These are phyloP conservation scores for Netelia virgata DNA, from an alignment of 2,888 invertebrate genomes.

Conservation along the genomic window DNA sequence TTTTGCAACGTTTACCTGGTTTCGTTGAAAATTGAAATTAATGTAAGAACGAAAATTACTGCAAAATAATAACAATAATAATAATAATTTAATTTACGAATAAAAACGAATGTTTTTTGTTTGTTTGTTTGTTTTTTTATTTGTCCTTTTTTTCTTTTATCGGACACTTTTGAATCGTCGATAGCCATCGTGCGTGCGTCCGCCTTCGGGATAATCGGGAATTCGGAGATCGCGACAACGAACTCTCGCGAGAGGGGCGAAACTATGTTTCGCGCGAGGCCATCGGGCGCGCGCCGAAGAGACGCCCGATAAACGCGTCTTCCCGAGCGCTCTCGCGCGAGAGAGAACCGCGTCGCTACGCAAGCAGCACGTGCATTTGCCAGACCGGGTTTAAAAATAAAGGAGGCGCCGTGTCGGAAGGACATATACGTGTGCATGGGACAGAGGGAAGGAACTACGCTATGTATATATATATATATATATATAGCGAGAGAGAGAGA, in stretches of 20 bases:
- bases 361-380: slow-evolving; percentile 68
- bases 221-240: slow-evolving; percentile 57
- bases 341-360: slow-evolving; percentile 51
- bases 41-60: too few relatives aligned
- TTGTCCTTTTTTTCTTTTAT: not conserved
- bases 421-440: slow-evolving; percentile 52
- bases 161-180: not conserved
- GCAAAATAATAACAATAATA: too few relatives aligned
- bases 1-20: too few relatives aligned
- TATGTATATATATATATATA: too few relatives aligned
- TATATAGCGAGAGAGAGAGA: too few relatives aligned
- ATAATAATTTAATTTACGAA: too few relatives aligned
- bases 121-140: not conserved
- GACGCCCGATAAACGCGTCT: slow-evolving; percentile 55
- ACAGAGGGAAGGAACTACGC: slow-evolving; percentile 47
- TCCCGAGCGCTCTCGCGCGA: slow-evolving; percentile 25
- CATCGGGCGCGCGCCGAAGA: slow-evolving; percentile 60
- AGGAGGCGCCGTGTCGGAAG: slow-evolving; percentile 74
- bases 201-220: slow-evolving; percentile 28
- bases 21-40: too few relatives aligned
- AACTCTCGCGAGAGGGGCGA: slow-evolving; percentile 32
- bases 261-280: slow-evolving; percentile 17
- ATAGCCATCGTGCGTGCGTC: not conserved
- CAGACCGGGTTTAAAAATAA: slow-evolving; percentile 76
- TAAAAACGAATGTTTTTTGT: not conserved